Conservation (phyloP, 2,797 vertebrate genomes). For the Psittacula derbiana region DNA sequence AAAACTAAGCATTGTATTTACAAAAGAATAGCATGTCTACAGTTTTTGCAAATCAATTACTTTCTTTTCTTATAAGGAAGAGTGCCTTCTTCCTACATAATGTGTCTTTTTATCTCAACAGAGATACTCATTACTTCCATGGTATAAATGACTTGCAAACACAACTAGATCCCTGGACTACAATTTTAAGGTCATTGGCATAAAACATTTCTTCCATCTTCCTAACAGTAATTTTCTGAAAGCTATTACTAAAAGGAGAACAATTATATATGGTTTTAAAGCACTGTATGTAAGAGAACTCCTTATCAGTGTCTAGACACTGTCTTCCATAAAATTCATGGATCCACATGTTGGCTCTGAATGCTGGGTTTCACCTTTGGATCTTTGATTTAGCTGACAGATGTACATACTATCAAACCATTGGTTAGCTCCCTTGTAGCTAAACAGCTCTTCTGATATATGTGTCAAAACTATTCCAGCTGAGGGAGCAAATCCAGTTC, state of each 20-base stretch:
- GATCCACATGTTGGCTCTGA: neutral
- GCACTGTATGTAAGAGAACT: conserved; percentile 3
- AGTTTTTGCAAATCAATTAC: neutral
- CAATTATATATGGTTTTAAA: conserved; percentile 27
- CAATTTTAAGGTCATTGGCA: neutral
- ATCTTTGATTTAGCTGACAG: conserved; percentile 58
- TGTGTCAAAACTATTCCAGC: conserved; percentile 31
- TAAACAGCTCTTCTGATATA: conserved; percentile 5
- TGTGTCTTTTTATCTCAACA: neutral
- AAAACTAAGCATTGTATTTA: neutral
- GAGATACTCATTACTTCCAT: neutral
- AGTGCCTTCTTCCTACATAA: neutral
- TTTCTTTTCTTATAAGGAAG: neutral
- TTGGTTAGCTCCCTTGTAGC: neutral
- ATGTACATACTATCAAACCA: conserved; percentile 28
- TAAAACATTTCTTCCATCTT: neutral
- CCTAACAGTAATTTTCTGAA: conserved; percentile 25
- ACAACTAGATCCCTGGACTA: neutral
- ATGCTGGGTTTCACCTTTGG: conserved; percentile 37
- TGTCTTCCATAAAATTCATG: conserved; percentile 10
- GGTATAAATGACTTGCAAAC: neutral
- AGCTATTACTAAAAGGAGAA: conserved; percentile 13
- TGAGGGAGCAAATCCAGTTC: conserved; percentile 4
- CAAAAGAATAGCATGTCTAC: neutral
- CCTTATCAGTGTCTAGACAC: conserved; percentile 25